These are phyloP conservation scores for Threskiornis aethiopicus DNA, from an alignment of 2,797 vertebrate genomes.

Conservation along the genomic window DNA sequence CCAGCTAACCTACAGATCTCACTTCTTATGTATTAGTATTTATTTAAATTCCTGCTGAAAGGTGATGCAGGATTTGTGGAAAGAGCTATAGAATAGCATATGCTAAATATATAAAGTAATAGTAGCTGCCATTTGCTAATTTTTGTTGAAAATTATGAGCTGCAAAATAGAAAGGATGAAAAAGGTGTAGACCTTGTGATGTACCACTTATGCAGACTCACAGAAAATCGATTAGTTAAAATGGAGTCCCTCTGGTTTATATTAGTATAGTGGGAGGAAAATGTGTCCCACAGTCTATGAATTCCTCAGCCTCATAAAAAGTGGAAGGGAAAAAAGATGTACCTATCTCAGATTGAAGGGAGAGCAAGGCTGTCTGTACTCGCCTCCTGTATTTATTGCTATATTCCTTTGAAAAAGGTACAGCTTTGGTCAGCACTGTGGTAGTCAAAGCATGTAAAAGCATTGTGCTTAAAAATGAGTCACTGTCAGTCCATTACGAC, in stretches of 20 bases:
- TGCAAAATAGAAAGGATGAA: neutral
- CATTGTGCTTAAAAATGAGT: neutral
- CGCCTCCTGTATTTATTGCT: neutral
- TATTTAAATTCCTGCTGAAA: constrained; percentile 1
- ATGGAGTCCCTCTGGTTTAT: neutral
- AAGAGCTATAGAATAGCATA: neutral
- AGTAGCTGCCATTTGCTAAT: neutral
- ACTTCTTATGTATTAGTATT: neutral
- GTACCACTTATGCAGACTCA: neutral
- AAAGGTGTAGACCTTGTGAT: neutral
- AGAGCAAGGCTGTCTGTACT: neutral
- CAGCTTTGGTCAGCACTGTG: neutral
- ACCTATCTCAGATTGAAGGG: neutral
- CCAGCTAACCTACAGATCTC: neutral
- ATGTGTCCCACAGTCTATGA: neutral
- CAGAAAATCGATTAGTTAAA: neutral
- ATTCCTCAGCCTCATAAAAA: neutral
- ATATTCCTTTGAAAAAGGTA: neutral
- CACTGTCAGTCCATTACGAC: neutral
- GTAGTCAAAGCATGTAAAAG: neutral
- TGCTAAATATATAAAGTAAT: neutral
- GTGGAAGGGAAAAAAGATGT: neutral
- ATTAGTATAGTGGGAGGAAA: neutral
- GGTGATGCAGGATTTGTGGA: neutral
- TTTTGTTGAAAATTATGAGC: neutral